Evolutionary conservation across 2,888 invertebrate species (phyloP).

Genomic region (Lasioglossum malachurum): DNA sequence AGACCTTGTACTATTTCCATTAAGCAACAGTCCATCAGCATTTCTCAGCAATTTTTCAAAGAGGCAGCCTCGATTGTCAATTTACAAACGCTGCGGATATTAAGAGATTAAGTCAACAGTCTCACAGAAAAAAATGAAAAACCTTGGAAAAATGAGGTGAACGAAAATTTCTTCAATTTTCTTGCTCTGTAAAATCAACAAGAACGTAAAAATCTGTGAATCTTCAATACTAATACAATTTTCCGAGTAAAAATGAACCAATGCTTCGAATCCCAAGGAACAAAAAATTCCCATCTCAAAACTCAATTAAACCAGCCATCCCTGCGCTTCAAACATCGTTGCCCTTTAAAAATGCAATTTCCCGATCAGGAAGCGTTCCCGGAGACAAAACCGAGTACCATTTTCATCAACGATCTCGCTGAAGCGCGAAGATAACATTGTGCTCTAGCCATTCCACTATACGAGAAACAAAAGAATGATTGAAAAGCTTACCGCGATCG

Average conservation of each 20-base stretch:
- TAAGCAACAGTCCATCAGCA: neutral
- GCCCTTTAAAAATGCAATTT: neutral
- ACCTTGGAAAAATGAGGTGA: neutral
- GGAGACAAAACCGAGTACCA: slow-evolving; percentile 1
- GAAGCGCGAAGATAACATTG: slow-evolving; percentile 1
- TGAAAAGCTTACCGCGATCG: slow-evolving; percentile 25
- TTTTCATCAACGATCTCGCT: neutral
- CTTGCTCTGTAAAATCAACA: neutral
- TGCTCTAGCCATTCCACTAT: neutral
- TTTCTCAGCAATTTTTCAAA: neutral
- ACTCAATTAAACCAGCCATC: neutral
- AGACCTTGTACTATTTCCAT: neutral
- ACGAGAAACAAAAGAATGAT: neutral
- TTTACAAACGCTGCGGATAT: neutral
- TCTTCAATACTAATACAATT: neutral
- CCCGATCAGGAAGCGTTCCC: neutral
- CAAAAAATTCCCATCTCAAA: neutral
- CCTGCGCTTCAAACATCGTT: neutral
- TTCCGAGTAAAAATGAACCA: neutral
- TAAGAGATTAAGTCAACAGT: neutral
- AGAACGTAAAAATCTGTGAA: neutral
- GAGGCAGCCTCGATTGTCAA: neutral
- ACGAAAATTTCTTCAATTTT: neutral
- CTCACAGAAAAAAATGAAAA: neutral
- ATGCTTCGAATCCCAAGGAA: neutral